Evolutionary conservation across 2,888 invertebrate species (phyloP).

Genomic region (Resseliella maxima): DNA sequence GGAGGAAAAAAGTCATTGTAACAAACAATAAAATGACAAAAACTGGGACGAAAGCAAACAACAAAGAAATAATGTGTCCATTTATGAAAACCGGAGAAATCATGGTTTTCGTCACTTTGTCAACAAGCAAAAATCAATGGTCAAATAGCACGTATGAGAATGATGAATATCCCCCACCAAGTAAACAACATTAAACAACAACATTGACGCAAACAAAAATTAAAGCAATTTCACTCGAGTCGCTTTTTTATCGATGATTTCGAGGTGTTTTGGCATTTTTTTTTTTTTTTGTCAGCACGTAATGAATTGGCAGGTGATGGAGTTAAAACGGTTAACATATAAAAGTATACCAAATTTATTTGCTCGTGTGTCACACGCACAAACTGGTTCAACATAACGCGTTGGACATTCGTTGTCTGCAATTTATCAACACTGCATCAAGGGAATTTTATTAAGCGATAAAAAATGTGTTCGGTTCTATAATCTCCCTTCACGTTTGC

Average conservation of each 20-base stretch:
- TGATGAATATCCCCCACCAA: not conserved
- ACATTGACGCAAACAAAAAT: constrained; percentile 7
- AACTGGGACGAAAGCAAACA: not conserved
- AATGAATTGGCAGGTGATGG: constrained; percentile 33
- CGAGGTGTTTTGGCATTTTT: constrained; percentile 4
- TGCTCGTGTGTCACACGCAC: constrained; percentile 19
- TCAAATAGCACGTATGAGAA: not conserved
- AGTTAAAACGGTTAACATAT: not conserved
- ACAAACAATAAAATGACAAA: constrained; percentile 4
- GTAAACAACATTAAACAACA: constrained; percentile 1
- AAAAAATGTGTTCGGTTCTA: not conserved
- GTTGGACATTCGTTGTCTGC: not conserved
- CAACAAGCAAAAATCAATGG: constrained; percentile 27
- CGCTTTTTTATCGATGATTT: not conserved
- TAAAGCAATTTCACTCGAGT: not conserved
- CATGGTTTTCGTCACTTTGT: constrained; percentile 23
- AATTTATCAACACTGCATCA: constrained; percentile 26
- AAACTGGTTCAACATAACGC: not conserved
- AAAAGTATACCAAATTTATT: not conserved
- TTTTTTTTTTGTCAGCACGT: not conserved
- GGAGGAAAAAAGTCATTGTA: not conserved
- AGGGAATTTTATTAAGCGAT: constrained; percentile 23
- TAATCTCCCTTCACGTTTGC: not conserved
- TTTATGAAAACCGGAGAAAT: not conserved
- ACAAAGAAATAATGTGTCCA: not conserved